Base-by-base conservation (phyloP, 2,113 vertebrate genomes). In the Seriola quinqueradiata region DNA sequence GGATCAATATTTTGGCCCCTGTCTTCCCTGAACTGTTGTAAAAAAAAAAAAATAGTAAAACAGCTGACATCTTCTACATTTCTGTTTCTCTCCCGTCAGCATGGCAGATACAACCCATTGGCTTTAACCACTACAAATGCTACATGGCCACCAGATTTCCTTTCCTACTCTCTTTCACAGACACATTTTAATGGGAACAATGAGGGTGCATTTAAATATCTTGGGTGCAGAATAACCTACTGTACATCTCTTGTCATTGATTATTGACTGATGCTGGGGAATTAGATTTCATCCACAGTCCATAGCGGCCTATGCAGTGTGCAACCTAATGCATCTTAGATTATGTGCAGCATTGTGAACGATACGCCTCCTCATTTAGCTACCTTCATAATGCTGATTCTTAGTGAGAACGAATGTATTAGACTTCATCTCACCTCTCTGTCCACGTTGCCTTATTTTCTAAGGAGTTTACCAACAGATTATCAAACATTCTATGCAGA, bases 1-100 rank as follows among this genome's bases (percentile, higher is more conserved):
- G 25, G 82, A 93, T 94, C 93, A 82, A 93, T 94, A 92, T 79
- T 77, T 85, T 87, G 74, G 68, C 57, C 75, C 83, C 77, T 86
- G 79, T 74, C 63, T 85, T 89, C 75, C 69, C 78, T 83, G 75
- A 83, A 82, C 78, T 92, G 84, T 90, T 89, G 89, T 87, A 90
- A 28, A 28, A 90, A 25, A 25, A 25, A 25, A 25, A 89, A 93
- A 91, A 92, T 92, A 91, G 82, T 65, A 76, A 90, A 92, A 83
- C 55, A 82, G 90, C 92, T 92, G 93, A 93, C 84, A 85, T 85
- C 79, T 54, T 82, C 77, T 87, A 67, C 87, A 92, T 90, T 77
- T 81, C 60, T 78, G 82, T 87, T 89, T 90, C 79, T 86, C 77
- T 85, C 58, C 59, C 46, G 68, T 87, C 84, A 92, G 86, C 89